Percentiles rank a stretch among this genome's conserved stretches.
Conservation (phyloP, 2,888 invertebrate species). For the Xanthorhoe spadicearia region DNA sequence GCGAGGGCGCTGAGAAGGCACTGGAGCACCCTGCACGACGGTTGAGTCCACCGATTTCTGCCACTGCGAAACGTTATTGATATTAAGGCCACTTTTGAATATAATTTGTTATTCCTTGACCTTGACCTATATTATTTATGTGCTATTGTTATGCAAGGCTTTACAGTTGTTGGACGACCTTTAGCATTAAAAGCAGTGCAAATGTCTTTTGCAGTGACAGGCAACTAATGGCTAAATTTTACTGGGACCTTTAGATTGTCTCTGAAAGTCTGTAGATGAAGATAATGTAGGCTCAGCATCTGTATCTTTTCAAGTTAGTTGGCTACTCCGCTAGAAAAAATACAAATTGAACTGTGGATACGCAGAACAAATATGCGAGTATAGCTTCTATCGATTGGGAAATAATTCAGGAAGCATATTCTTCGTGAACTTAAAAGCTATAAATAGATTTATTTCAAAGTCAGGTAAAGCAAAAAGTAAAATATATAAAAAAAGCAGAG, state of each 20-base stretch:
- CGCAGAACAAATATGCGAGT: neutral
- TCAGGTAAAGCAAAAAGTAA: too few species aligned
- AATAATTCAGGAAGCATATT: neutral
- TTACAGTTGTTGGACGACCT: too few species aligned
- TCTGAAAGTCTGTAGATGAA: neutral
- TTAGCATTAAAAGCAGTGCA: too few species aligned
- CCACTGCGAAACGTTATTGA: slow-evolving; percentile 51
- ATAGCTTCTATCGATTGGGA: neutral
- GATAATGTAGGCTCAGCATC: neutral
- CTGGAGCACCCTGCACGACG: slow-evolving; percentile 85
- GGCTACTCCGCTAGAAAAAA: neutral
- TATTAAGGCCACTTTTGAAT: neutral
- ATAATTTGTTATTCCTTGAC: neutral
- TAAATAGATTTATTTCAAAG: neutral
- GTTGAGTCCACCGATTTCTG: slow-evolving; percentile 73
- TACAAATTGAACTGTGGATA: neutral
- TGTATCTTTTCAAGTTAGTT: neutral
- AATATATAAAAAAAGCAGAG: too few species aligned
- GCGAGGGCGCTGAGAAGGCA: slow-evolving; percentile 86
- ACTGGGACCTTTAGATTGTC: neutral
- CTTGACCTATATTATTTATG: neutral
- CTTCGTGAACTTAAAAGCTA: neutral
- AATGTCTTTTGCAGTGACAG: too few species aligned
- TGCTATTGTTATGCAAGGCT: neutral
- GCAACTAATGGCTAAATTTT: too few species aligned